phyloP scores from a whole-genome alignment of 2,888 invertebrate species.

The Apodemia zela region DNA sequence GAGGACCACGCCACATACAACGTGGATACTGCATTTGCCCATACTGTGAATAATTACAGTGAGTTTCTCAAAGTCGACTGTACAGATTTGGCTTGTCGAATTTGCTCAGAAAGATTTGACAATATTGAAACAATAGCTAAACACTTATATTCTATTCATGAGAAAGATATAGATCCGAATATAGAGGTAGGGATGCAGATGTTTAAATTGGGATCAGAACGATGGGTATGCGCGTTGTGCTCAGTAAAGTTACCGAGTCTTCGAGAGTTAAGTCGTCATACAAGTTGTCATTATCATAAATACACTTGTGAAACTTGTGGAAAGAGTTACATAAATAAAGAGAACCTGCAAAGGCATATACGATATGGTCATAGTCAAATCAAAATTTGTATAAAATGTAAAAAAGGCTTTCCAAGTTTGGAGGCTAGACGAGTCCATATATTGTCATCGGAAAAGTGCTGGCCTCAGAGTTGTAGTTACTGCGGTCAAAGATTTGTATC shows the following conservation, averaged over 20 bases:
- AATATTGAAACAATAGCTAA: constrained; percentile 37
- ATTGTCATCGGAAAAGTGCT: constrained; percentile 43
- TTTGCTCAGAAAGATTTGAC: constrained; percentile 43
- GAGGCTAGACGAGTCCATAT: constrained; percentile 49
- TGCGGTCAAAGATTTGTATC: constrained; percentile 51
- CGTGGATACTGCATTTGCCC: constrained; percentile 46
- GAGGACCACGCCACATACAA: constrained; percentile 45
- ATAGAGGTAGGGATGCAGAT: constrained; percentile 51
- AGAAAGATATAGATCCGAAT: constrained; percentile 41
- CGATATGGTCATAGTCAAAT: constrained; percentile 37
- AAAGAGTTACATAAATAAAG: constrained; percentile 47
- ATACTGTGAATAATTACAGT: constrained; percentile 35
- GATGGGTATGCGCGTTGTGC: constrained; percentile 51
- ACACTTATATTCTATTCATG: constrained; percentile 44
- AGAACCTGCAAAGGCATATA: constrained; percentile 43
- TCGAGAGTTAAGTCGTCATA: constrained; percentile 50
- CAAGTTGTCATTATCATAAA: constrained; percentile 50
- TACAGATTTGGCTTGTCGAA: constrained; percentile 48
- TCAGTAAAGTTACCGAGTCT: constrained; percentile 43
- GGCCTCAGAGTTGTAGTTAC: constrained; percentile 46
- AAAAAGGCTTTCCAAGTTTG: constrained; percentile 40
- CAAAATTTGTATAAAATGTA: constrained; percentile 46
- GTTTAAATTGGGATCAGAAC: constrained; percentile 45
- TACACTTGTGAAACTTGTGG: constrained; percentile 58
- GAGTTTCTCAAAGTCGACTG: constrained; percentile 49